phyloP scores from a whole-genome alignment of 2,888 invertebrate genomes.

The Macroteleia sp. region DNA sequence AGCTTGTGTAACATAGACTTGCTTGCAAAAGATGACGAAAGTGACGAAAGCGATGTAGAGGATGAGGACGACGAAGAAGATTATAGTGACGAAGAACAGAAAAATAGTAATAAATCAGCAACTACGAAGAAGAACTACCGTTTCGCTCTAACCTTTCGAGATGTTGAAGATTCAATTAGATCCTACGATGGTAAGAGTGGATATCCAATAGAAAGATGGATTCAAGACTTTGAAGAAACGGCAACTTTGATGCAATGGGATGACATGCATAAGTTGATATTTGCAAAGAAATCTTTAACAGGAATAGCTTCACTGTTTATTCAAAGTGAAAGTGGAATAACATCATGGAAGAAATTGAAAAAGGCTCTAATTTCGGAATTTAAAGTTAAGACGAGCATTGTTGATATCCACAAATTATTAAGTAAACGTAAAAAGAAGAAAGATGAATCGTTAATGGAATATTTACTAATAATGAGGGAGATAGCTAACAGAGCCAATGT shows the following conservation, averaged over 20 bases:
- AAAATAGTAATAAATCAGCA: too few species aligned
- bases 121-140: too few species aligned
- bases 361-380: constrained; percentile 1
- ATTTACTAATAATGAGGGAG: constrained; percentile 43
- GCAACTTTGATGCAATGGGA: too few species aligned
- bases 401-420: neutral
- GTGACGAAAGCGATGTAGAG: too few species aligned
- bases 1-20: neutral
- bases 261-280: too few species aligned
- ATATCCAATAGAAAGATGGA: constrained; percentile 2
- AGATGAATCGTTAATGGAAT: constrained; percentile 45
- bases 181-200: constrained; percentile 4
- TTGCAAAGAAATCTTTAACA: too few species aligned
- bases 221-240: too few species aligned
- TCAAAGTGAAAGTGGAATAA: neutral
- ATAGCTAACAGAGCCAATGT: constrained; percentile 20
- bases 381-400: neutral
- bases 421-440: constrained; percentile 9
- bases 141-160: neutral
- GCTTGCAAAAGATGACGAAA: neutral
- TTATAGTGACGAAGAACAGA: too few species aligned
- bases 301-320: too few species aligned
- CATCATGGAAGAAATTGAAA: neutral
- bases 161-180: constrained; percentile 12
- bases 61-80: too few species aligned